A percentile compares a stretch with the other conserved stretches of the same genome.
Conservation (phyloP, 1,140 invertebrate species). For the Panagrolaimus sp. region DNA sequence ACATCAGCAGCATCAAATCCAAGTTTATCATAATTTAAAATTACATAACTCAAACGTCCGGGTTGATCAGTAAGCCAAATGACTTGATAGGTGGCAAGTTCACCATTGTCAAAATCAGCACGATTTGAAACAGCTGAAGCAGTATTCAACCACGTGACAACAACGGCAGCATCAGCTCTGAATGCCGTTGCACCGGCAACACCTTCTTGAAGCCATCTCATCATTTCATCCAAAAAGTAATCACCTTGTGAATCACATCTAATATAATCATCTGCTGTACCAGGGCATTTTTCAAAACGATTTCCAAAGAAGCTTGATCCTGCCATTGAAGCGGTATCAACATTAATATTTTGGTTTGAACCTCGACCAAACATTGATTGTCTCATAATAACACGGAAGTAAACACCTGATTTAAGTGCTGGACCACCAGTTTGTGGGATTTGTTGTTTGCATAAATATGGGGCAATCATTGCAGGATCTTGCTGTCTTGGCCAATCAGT, state of each 20-base stretch:
- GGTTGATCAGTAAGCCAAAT: constrained; percentile 46
- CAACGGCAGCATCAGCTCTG: constrained; percentile 57
- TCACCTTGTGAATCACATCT: constrained; percentile 52
- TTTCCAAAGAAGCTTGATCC: constrained; percentile 53
- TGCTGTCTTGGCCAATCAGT: constrained; percentile 59
- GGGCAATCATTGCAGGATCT: constrained; percentile 59
- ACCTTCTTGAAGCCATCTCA: constrained; percentile 57
- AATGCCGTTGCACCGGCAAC: constrained; percentile 58
- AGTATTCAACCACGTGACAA: constrained; percentile 59
- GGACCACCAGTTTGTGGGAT: constrained; percentile 17
- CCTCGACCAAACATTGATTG: constrained; percentile 57
- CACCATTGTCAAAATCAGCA: constrained; percentile 56
- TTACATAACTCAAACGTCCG: constrained; percentile 46
- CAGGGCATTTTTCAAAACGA: constrained; percentile 48
- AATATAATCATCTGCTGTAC: constrained; percentile 52
- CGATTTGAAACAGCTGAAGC: constrained; percentile 57
- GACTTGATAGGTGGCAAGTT: constrained; percentile 57
- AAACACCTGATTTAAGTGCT: constrained; percentile 42
- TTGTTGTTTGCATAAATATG: constrained; percentile 58
- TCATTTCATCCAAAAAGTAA: constrained; percentile 58
- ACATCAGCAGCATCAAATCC: constrained; percentile 51
- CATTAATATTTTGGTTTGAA: constrained; percentile 47
- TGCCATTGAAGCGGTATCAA: constrained; percentile 39
- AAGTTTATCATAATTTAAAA: constrained; percentile 52
- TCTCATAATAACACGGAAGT: constrained; percentile 55